Percentiles rank a stretch among this genome's conserved stretches.
Evolutionary conservation across 2,888 invertebrate species (phyloP).

Genomic region (Noctua pronuba): DNA sequence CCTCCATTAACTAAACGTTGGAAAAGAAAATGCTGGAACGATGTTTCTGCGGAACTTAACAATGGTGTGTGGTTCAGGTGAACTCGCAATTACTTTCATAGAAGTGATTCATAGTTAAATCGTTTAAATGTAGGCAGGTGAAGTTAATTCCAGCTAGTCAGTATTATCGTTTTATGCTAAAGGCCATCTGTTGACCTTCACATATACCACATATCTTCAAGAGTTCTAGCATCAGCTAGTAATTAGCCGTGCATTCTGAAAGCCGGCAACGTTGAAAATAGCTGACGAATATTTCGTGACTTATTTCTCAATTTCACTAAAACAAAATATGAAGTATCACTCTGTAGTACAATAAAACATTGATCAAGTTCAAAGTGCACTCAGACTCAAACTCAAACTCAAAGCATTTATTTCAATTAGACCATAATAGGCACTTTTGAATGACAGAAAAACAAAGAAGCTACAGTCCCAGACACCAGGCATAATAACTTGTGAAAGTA

Average conservation of each 20-base stretch:
- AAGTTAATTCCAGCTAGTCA: conserved; percentile 2
- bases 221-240: background rate
- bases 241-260: background rate
- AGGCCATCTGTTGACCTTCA: conserved; percentile 4
- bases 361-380: background rate
- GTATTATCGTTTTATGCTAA: conserved; percentile 8
- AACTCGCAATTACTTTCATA: conserved; percentile 28
- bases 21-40: conserved; percentile 40
- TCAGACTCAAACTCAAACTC: too few relatives aligned
- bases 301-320: background rate
- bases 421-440: too few relatives aligned
- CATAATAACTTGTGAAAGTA: too few relatives aligned
- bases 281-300: background rate
- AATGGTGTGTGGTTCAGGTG: conserved; percentile 21
- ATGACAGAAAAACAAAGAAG: too few relatives aligned
- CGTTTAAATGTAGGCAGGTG: background rate
- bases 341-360: background rate
- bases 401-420: too few relatives aligned
- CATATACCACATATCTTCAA: background rate
- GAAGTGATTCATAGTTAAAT: conserved; percentile 26
- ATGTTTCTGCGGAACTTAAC: conserved; percentile 33
- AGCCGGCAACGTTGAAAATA: background rate
- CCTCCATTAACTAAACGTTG: conserved; percentile 35
- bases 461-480: too few relatives aligned
- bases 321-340: background rate